Evolutionary conservation across 2,888 invertebrate genomes (phyloP).

Genomic region (Anorthoa munda): DNA sequence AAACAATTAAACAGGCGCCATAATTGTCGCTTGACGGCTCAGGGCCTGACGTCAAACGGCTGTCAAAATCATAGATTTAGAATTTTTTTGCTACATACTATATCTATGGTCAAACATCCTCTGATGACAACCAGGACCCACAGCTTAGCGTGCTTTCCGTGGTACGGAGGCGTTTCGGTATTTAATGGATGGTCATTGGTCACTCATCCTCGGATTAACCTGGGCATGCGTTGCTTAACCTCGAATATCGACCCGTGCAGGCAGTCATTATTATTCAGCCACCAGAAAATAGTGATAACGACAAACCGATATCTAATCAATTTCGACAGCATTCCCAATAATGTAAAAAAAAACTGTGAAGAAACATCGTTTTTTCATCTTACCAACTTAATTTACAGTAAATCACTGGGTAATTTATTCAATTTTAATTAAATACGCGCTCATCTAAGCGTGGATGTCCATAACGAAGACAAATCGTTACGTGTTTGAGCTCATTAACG

Average conservation of each 20-base stretch:
- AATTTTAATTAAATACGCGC: constrained; percentile 79
- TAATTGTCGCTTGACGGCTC: too few species aligned
- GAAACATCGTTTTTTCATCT: constrained; percentile 58
- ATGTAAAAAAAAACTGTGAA: constrained; percentile 46
- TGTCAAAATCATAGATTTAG: too few species aligned
- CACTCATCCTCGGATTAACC: background rate
- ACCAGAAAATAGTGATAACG: background rate
- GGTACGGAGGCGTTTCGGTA: too few species aligned
- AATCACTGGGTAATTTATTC: constrained; percentile 80
- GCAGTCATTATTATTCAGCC: background rate
- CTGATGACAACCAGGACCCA: background rate
- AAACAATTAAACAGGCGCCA: too few species aligned
- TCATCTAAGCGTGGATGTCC: constrained; percentile 76
- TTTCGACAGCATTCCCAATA: constrained; percentile 41
- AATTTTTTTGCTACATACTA: too few species aligned
- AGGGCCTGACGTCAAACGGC: too few species aligned
- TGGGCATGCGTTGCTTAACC: background rate
- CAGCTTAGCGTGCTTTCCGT: background rate
- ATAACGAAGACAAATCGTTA: constrained; percentile 86
- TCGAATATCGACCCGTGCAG: background rate
- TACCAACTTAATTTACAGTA: constrained; percentile 77
- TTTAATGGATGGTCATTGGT: background rate
- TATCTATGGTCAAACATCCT: too few species aligned
- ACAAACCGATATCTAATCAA: constrained; percentile 25
- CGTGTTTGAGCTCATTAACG: constrained; percentile 81